Percentiles rank a stretch among this genome's conserved stretches.
Evolutionary conservation across 2,113 vertebrate genomes (phyloP).

Genomic region (Tringa solitaria): DNA sequence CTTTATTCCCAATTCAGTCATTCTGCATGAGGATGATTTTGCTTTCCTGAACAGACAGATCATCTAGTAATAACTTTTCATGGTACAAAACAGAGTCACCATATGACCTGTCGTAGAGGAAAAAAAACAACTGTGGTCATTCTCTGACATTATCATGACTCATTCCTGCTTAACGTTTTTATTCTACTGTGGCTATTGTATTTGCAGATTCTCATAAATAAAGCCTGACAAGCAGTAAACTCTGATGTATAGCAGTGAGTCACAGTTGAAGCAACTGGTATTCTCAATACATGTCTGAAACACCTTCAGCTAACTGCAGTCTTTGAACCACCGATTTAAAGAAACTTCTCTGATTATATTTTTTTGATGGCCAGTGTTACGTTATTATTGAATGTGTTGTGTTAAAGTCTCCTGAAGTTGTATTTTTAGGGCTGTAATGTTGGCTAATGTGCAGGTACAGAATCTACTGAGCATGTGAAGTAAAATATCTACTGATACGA

Average conservation of each 20-base stretch:
- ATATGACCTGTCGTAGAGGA: neutral
- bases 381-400: neutral
- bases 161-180: constrained; percentile 14
- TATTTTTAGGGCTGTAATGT: neutral
- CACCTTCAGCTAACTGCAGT: neutral
- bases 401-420: neutral
- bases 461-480: neutral
- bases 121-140: neutral
- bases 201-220: constrained; percentile 25
- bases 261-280: neutral
- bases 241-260: neutral
- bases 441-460: neutral
- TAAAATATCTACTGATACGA: neutral
- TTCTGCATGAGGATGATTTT: neutral
- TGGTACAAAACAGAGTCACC: neutral
- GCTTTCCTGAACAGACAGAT: neutral
- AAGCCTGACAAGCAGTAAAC: constrained; percentile 6
- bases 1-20: neutral
- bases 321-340: neutral
- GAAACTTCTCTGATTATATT: neutral
- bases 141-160: constrained; percentile 16
- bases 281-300: neutral
- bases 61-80: neutral
- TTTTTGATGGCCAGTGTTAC: neutral
- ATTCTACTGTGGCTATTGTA: neutral